phyloP scores from a whole-genome alignment of 2,113 vertebrate genomes.

The Plestiodon gilberti region DNA sequence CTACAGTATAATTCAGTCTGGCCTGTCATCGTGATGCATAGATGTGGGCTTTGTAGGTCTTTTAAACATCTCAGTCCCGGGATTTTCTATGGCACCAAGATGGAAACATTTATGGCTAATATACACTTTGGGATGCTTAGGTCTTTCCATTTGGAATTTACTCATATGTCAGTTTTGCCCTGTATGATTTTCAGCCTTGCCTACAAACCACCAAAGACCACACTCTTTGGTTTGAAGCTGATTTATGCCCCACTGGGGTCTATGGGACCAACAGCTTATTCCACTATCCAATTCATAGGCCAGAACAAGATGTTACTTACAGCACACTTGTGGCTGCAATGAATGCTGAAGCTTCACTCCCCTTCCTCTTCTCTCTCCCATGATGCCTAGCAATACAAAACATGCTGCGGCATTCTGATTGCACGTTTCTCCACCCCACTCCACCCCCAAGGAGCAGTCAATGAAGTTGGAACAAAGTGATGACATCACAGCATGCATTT shows the following conservation, averaged over 20 bases:
- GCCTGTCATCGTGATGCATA: rapidly evolving
- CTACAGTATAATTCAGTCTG: neutral
- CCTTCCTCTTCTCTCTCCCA: neutral
- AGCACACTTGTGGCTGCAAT: neutral
- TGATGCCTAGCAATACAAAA: neutral
- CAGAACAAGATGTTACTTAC: neutral
- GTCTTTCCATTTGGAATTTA: neutral
- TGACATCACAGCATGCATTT: neutral
- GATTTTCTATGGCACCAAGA: neutral
- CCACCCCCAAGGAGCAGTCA: neutral
- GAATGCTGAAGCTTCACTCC: no score
- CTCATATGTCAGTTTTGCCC: neutral
- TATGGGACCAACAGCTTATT: neutral
- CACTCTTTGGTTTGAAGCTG: neutral
- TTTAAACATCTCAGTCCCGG: rapidly evolving
- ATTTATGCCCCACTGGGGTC: neutral
- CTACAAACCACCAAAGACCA: neutral
- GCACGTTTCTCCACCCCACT: neutral
- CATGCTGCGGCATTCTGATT: neutral
- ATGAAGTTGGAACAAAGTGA: neutral
- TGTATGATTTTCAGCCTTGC: neutral
- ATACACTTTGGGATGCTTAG: neutral
- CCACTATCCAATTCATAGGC: neutral
- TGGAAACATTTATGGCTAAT: neutral
- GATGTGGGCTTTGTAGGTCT: neutral